Base-by-base conservation (phyloP, 2,113 vertebrate genomes). In the Geococcyx californianus region DNA sequence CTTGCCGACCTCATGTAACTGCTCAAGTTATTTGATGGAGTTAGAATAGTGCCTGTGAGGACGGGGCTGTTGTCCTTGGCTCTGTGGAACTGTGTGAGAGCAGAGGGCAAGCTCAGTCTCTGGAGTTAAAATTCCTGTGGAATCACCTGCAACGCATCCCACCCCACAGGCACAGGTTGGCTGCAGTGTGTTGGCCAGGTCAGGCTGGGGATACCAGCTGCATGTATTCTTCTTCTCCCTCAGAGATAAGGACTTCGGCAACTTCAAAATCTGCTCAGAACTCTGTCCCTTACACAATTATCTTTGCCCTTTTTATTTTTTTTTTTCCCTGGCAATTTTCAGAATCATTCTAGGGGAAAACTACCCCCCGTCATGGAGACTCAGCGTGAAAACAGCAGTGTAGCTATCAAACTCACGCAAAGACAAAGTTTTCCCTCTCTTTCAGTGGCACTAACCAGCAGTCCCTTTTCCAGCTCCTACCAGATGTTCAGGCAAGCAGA, bases 341-440 rank as follows among this genome's bases (percentile, higher is more conserved):
- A 77, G 93, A 85, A 86, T 52, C 52, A 8, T 85, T 91, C 75
- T 80, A 68, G 75, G 47, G 36, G 81, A 92, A 91, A 95, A 85
- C 45, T 29, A 73, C 12, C 29, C 42, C 38, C 73, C 0, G 0
- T 64, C 76, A 81, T 0, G 1, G 31, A 84, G 42, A 47, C 49
- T 82, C 55, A 55, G 76, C 68, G 42, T 58, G 83, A 80, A 80
- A 94, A 74, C 76, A 92, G 76, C 84, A 66, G 42, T 16, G 55
- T 63, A 84, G 42, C 76, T 84, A 78, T 87, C 87, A 93, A 87
- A 75, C 18, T 38, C 51, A 8, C 34, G 31, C 73, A 78, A 84
- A 81, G 72, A 88, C 67, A 70, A 90, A 23, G 79, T 24, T 93
- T 60, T 23, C 31, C 8, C 24, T 59, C 36, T 81, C 67, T 47